These are phyloP conservation scores for Eulemur mongoz DNA, from an alignment of 2,797 vertebrate species.

Conservation along the genomic window DNA sequence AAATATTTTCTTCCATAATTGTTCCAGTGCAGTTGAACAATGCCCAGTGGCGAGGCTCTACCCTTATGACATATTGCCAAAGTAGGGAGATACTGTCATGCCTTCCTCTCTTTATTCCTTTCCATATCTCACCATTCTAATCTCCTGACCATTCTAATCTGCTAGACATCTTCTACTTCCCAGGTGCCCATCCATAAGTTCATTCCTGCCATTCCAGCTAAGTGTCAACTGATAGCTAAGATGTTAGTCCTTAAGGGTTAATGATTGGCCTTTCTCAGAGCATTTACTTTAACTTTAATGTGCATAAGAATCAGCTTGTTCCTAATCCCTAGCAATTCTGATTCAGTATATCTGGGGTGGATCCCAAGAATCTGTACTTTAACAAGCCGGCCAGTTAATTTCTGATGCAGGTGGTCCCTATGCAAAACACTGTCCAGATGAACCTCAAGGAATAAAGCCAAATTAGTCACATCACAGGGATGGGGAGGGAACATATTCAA, in stretches of 20 bases:
- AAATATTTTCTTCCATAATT: slow-evolving; percentile 6
- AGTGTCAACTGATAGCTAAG: slow-evolving; percentile 3
- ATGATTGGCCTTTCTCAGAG: not conserved
- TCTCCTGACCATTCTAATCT: not conserved
- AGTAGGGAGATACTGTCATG: not conserved
- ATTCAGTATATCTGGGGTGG: not conserved
- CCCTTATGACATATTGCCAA: not conserved
- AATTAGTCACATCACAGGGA: not conserved
- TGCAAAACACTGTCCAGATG: not conserved
- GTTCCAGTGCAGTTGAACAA: not conserved
- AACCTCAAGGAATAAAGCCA: not conserved
- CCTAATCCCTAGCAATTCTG: not conserved
- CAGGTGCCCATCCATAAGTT: not conserved
- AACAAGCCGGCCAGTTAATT: not conserved
- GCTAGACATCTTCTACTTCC: not conserved
- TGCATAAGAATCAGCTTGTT: not conserved
- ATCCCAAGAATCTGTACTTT: not conserved
- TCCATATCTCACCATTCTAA: not conserved
- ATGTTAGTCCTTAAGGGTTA: not conserved
- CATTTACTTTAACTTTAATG: not conserved
- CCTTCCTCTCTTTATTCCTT: not conserved
- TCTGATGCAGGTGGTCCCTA: not conserved
- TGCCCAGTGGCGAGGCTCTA: not conserved
- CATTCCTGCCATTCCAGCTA: not conserved
- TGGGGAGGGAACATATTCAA: not conserved